Conservation (phyloP, 2,797 vertebrate genomes). For the Rallus crepitans region DNA sequence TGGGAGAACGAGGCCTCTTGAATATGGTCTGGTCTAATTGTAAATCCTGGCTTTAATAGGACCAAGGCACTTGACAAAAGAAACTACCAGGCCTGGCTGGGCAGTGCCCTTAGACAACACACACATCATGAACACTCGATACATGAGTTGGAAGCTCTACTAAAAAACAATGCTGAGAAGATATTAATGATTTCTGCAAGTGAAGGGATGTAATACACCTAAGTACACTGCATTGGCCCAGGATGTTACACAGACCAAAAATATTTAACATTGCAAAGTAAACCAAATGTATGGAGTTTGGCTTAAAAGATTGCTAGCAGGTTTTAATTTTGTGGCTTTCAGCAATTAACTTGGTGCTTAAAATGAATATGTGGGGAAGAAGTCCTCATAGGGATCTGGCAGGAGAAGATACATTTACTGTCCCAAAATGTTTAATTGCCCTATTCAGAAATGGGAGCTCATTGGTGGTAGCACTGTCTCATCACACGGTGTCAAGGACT, state of each 20-base stretch:
- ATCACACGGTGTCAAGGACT: neutral
- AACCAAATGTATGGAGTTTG: neutral
- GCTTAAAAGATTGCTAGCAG: neutral
- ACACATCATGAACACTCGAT: neutral
- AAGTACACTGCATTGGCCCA: neutral
- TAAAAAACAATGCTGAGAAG: neutral
- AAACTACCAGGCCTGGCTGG: neutral
- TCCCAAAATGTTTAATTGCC: neutral
- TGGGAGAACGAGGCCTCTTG: neutral
- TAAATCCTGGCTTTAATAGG: conserved; percentile 21
- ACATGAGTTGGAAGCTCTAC: neutral
- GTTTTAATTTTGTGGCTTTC: neutral
- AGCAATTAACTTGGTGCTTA: neutral
- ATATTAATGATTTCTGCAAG: neutral
- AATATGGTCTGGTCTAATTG: neutral
- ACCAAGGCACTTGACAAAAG: neutral
- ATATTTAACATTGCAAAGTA: neutral
- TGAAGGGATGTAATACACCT: neutral
- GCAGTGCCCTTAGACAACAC: neutral
- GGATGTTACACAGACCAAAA: neutral
- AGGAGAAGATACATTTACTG: neutral
- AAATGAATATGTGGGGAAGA: neutral
- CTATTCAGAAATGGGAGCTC: neutral
- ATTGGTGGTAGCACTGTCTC: neutral
- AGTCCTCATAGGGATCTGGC: neutral